phyloP scores from a whole-genome alignment of 2,888 invertebrate genomes.

The Agrochola lychnidis region DNA sequence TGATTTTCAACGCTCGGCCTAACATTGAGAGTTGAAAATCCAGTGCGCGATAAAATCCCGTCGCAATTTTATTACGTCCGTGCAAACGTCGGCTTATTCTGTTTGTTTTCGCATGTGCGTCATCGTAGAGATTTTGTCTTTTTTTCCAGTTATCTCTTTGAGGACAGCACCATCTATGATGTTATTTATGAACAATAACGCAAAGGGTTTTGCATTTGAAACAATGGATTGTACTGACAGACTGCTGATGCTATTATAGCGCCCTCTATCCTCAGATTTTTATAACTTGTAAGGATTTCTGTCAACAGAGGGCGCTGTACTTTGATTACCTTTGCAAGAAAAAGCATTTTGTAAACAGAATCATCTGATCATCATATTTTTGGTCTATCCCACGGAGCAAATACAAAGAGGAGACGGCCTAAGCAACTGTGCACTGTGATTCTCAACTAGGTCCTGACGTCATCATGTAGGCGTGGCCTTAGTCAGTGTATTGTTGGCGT shows the following conservation, averaged over 20 bases:
- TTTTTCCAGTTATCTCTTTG: neutral
- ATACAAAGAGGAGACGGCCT: too few species aligned
- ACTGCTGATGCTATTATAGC: neutral
- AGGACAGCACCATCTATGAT: constrained; percentile 27
- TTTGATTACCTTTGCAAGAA: neutral
- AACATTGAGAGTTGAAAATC: too few species aligned
- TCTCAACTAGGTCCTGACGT: too few species aligned
- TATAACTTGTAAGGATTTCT: too few species aligned
- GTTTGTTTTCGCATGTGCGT: neutral
- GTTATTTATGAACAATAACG: fast-evolving
- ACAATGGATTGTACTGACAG: neutral
- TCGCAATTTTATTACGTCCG: too few species aligned
- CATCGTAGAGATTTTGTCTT: neutral
- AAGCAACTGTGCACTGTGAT: too few species aligned
- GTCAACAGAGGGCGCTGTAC: constrained; percentile 31
- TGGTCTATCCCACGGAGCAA: too few species aligned
- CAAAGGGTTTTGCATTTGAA: fast-evolving
- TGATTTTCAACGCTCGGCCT: too few species aligned
- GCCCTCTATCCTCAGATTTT: constrained; percentile 28
- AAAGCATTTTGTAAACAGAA: constrained; percentile 4
- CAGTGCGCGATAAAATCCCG: neutral
- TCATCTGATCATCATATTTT: constrained; percentile 27
- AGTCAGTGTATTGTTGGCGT: too few species aligned
- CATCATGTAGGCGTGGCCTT: too few species aligned
- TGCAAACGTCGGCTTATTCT: too few species aligned